Conservation (phyloP, 2,888 invertebrate species). For the Leuctra nigra region DNA sequence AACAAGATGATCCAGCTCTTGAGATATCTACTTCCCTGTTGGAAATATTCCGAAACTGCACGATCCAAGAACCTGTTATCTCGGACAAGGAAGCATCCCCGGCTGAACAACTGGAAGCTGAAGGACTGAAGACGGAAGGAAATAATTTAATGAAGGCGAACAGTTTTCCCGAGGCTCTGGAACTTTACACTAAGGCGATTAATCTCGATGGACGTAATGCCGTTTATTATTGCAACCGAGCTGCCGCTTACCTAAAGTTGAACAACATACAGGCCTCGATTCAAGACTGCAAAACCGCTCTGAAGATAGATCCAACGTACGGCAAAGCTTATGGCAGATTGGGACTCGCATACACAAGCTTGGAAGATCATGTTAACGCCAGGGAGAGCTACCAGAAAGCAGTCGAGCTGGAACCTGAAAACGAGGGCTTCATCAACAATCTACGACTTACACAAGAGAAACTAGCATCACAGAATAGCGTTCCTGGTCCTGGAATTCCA, state of each 20-base stretch:
- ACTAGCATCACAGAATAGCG: constrained; percentile 32
- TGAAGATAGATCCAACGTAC: constrained; percentile 84
- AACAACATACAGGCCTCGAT: constrained; percentile 79
- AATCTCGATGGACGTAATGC: constrained; percentile 81
- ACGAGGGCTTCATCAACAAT: constrained; percentile 84
- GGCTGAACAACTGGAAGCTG: constrained; percentile 59
- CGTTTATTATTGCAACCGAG: constrained; percentile 95
- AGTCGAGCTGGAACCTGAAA: constrained; percentile 83
- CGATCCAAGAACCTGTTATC: constrained; percentile 37
- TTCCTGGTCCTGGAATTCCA: neutral
- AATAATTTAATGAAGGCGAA: constrained; percentile 83
- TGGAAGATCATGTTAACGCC: constrained; percentile 78
- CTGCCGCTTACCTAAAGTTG: constrained; percentile 89
- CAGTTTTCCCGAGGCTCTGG: constrained; percentile 71
- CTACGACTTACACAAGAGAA: constrained; percentile 73
- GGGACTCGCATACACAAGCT: constrained; percentile 80
- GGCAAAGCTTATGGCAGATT: constrained; percentile 93
- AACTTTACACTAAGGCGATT: constrained; percentile 81
- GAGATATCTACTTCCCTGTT: constrained; percentile 39
- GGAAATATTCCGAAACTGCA: constrained; percentile 37
- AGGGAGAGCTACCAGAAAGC: constrained; percentile 82
- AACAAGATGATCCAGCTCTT: constrained; percentile 40
- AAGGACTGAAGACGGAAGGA: constrained; percentile 80
- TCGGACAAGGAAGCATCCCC: constrained; percentile 38
- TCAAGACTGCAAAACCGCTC: constrained; percentile 83